These are phyloP conservation scores for Abramis brama DNA, from an alignment of 2,113 vertebrate species.

Conservation along the genomic window DNA sequence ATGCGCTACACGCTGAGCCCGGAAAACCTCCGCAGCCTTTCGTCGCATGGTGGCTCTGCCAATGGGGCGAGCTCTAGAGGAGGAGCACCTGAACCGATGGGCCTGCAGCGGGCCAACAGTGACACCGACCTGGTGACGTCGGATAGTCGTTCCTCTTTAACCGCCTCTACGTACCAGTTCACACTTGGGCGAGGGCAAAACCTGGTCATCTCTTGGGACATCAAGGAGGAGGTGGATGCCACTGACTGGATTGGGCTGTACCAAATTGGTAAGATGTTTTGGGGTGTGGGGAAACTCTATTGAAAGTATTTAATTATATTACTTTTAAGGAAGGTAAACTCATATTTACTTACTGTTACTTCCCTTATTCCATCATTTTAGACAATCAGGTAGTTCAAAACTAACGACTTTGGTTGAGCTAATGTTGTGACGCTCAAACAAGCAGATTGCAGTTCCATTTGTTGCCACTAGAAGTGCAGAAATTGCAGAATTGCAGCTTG, in stretches of 20 bases:
- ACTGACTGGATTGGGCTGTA: slow-evolving; percentile 98
- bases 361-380: not conserved
- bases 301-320: not conserved
- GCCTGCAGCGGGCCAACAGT: slow-evolving; percentile 92
- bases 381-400: not conserved
- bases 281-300: not conserved
- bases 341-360: not conserved
- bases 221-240: slow-evolving; percentile 98
- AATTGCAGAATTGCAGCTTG: too few relatives aligned
- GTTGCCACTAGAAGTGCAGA: not conserved
- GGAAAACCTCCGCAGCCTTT: slow-evolving; percentile 86
- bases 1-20: slow-evolving; percentile 89
- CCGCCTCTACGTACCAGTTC: slow-evolving; percentile 92
- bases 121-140: slow-evolving; percentile 96
- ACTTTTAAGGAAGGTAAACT: not conserved
- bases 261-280: slow-evolving; percentile 87
- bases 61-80: slow-evolving; percentile 29
- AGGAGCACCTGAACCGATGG: slow-evolving; percentile 74
- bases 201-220: slow-evolving; percentile 99
- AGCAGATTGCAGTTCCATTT: not conserved
- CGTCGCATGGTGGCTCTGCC: slow-evolving; percentile 68
- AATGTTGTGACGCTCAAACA: not conserved
- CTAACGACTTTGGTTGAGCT: not conserved
- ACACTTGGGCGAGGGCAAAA: slow-evolving; percentile 88
- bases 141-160: slow-evolving; percentile 93